Evolutionary conservation across 92 coral and sea anemone genomes (phyloP).

Genomic region (Epizoanthus stellaris): DNA sequence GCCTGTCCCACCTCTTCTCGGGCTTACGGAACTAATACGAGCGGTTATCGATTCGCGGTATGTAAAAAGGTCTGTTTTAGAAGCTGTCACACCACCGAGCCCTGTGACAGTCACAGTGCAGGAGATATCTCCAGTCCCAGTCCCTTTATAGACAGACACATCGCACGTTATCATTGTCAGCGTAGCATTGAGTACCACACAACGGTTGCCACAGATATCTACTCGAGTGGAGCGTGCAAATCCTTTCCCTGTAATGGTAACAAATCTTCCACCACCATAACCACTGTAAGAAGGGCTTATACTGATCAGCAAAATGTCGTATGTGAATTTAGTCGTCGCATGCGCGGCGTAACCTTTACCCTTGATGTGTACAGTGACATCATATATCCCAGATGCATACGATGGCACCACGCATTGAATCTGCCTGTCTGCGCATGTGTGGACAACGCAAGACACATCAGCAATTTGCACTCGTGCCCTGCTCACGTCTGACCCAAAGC

Average conservation of each 20-base stretch:
- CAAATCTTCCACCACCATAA: conserved; percentile 82
- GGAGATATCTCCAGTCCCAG: conserved; percentile 37
- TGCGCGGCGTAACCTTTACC: conserved; percentile 79
- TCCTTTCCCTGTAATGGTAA: conserved; percentile 75
- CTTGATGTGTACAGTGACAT: conserved; percentile 67
- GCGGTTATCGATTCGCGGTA: conserved; percentile 80
- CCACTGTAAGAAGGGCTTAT: conserved; percentile 66
- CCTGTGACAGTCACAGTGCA: conserved; percentile 59
- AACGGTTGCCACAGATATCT: conserved; percentile 55
- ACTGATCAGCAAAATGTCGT: conserved; percentile 61
- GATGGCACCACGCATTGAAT: conserved; percentile 63
- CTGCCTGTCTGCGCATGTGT: conserved; percentile 39
- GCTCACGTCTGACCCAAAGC: conserved; percentile 66
- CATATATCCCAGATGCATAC: conserved; percentile 68
- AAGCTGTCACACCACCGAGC: conserved; percentile 21
- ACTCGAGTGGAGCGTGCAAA: conserved; percentile 57
- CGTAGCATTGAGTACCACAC: conserved; percentile 42
- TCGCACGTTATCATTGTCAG: conserved; percentile 53
- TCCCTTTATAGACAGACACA: conserved; percentile 60
- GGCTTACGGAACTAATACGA: conserved; percentile 68
- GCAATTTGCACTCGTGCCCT: conserved; percentile 64
- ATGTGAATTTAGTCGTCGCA: conserved; percentile 52
- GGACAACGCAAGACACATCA: conserved; percentile 62
- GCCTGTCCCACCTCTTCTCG: conserved; percentile 90
- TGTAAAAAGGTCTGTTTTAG: conserved; percentile 52